Evolutionary conservation across 1,140 invertebrate species (phyloP).

Genomic region (Drosophila chauvacae): DNA sequence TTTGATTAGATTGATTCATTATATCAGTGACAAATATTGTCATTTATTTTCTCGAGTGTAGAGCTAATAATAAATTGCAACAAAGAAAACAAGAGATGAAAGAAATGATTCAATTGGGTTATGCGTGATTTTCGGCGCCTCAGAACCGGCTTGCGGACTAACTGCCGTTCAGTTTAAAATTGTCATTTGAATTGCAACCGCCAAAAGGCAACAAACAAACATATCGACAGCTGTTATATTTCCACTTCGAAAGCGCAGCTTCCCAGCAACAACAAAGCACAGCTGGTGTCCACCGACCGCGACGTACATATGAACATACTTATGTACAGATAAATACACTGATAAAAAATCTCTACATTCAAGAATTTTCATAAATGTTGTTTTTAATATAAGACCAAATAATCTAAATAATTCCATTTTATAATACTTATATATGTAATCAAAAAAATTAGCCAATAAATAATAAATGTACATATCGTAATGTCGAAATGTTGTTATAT

Average conservation of each 20-base stretch:
- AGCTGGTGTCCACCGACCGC: slow-evolving; percentile 40
- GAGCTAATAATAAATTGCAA: not conserved
- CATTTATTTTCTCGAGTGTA: not conserved
- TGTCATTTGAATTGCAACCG: slow-evolving; percentile 64
- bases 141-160: slow-evolving; percentile 1
- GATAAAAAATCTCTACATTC: not conserved
- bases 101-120: slow-evolving; percentile 1
- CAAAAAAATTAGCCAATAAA: too few species aligned
- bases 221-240: slow-evolving; percentile 31
- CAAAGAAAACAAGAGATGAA: not conserved
- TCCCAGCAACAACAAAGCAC: slow-evolving; percentile 38
- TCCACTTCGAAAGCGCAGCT: slow-evolving; percentile 41
- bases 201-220: slow-evolving; percentile 36
- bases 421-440: too few species aligned
- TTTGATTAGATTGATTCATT: too few species aligned
- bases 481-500: too few species aligned
- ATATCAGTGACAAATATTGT: too few species aligned
- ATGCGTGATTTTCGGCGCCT: not conserved
- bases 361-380: not conserved
- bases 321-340: too few species aligned
- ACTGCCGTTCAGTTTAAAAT: slow-evolving; percentile 20
- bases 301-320: not conserved
- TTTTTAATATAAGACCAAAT: not conserved
- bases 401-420: too few species aligned
- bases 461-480: too few species aligned